A percentile compares a stretch with the other conserved stretches of the same genome.
Evolutionary conservation across 2,797 vertebrate species (phyloP).

Genomic region (Sebastiscus tertius): DNA sequence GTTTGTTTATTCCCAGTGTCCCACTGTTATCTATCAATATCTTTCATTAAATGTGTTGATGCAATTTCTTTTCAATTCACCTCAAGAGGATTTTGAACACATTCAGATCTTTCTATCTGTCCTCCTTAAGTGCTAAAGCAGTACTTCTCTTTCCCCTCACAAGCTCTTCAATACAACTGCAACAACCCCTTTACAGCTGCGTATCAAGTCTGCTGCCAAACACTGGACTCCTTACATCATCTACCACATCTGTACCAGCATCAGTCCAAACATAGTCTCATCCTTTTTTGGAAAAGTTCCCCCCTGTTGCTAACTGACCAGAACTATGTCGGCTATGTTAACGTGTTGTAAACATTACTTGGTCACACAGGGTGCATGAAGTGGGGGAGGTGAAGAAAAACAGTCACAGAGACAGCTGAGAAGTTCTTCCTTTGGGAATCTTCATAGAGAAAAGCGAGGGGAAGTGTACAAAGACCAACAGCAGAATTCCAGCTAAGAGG

Average conservation of each 20-base stretch:
- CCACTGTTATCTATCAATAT: not conserved
- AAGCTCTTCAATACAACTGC: not conserved
- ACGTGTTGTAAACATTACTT: constrained; percentile 54
- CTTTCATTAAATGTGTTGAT: not conserved
- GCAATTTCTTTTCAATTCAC: not conserved
- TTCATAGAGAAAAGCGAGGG: not conserved
- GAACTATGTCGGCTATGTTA: constrained; percentile 57
- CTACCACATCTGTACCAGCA: constrained; percentile 35
- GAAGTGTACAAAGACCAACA: constrained; percentile 14
- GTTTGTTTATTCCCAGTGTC: not conserved
- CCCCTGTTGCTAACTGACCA: constrained; percentile 30
- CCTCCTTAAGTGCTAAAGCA: not conserved
- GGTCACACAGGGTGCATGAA: not conserved
- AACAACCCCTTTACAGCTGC: not conserved
- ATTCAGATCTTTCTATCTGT: not conserved
- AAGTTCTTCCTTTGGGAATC: not conserved
- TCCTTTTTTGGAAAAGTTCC: constrained; percentile 63
- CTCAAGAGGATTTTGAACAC: not conserved
- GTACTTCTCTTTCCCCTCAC: not conserved
- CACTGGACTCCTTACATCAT: constrained; percentile 26
- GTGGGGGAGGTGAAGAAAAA: not conserved
- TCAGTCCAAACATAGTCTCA: constrained; percentile 38
- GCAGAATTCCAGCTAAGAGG: constrained; percentile 27
- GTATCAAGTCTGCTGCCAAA: not conserved
- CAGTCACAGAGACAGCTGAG: not conserved